Evolutionary conservation across 2,113 vertebrate species (phyloP), one percentile per base, ranked within the genome.

Genomic region (Pseudopipra pipra): DNA sequence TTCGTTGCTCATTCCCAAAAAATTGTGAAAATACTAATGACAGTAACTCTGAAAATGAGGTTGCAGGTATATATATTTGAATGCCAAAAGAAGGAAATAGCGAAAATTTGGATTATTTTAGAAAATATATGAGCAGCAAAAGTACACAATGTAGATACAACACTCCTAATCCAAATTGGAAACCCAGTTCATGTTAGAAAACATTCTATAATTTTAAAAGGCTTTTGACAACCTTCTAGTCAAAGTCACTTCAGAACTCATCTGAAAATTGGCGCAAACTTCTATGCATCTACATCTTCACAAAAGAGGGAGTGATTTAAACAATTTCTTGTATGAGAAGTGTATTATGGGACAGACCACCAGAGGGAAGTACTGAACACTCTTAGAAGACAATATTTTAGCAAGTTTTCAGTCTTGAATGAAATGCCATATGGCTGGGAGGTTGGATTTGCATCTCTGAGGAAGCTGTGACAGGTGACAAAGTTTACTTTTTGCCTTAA

Each of bases 331-430:
- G 41, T 78, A 11, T 41, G 11, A 76, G 47, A 76, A 56, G 41
- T 54, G 49, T 85, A 77, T 81, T 55, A 47, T 65, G 35, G 61
- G 27, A 75, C 43, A 72, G 33, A 22, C 81, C 90, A 95, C 66
- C 71, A 95, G 77, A 94, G 61, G 85, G 85, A 87, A 81, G 39
- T 59, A 86, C 87, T 72, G 58, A 87, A 78, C 65, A 75, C 21
- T 51, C 22, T 31, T 85, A 39, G 43, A 17, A 75, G 62, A 30
- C 20, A 43, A 3, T 9, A 72, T 82, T 85, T 82, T 85, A 87
- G 77, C 66, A 91, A 82, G 44, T 87, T 93, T 93, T 96, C 66
- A 87, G 61, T 93, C 81, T 75, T 87, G 41, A 82, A 82, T 84
- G 81, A 85, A 87, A 79, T 65, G n/a, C n/a, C 39, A n/a, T 89